phyloP scores from a whole-genome alignment of 1,140 invertebrate species.

The Heliothis subflexa region DNA sequence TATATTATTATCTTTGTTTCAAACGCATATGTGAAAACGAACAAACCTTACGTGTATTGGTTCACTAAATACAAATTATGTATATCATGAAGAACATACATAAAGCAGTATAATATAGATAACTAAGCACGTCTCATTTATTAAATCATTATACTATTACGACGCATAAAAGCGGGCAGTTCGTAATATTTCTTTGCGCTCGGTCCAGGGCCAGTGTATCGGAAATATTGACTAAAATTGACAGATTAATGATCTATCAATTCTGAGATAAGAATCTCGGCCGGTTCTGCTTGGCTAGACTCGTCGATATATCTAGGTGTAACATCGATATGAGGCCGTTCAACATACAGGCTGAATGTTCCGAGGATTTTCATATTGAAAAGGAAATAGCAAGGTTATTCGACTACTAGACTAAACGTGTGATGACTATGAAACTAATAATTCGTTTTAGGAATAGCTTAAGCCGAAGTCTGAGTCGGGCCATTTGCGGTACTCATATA shows the following conservation, averaged over 20 bases:
- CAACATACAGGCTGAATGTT: not conserved
- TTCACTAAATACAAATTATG: not conserved
- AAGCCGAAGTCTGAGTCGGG: too few relatives aligned
- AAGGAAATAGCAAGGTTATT: not conserved
- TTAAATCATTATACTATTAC: conserved; percentile 2
- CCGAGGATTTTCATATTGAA: conserved; percentile 1
- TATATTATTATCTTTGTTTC: too few relatives aligned
- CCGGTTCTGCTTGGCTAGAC: conserved; percentile 33
- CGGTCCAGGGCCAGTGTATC: conserved; percentile 11
- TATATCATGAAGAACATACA: not conserved
- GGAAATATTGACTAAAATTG: conserved; percentile 32
- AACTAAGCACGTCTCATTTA: not conserved
- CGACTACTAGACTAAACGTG: not conserved
- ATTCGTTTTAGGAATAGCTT: too few relatives aligned
- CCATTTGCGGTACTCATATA: too few relatives aligned
- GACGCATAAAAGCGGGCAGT: conserved; percentile 7
- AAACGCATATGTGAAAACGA: too few relatives aligned
- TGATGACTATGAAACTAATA: too few relatives aligned
- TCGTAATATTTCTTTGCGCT: not conserved
- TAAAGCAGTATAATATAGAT: not conserved
- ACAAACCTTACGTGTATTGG: too few relatives aligned
- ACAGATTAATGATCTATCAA: conserved; percentile 40
- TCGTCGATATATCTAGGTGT: conserved; percentile 12
- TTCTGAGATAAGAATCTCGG: conserved; percentile 39
- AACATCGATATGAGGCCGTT: conserved; percentile 10